phyloP scores from a whole-genome alignment of 2,888 invertebrate species.

The Rhagophthalmus giganteus region DNA sequence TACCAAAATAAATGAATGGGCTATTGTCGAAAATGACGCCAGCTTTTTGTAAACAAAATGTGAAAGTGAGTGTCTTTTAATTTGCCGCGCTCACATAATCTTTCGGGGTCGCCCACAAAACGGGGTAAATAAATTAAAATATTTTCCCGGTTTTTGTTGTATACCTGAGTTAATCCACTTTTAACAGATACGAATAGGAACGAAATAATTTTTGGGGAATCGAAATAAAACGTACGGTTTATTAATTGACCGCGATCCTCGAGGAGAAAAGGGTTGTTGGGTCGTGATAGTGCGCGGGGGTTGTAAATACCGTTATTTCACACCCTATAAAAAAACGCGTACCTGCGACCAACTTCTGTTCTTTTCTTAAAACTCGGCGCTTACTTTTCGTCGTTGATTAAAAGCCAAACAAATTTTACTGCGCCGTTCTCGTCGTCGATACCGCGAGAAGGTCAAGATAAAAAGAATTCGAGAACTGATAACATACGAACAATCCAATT shows the following conservation, averaged over 20 bases:
- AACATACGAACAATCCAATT: too few relatives aligned
- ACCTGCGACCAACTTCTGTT: slow-evolving; percentile 17
- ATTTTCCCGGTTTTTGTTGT: slow-evolving; percentile 10
- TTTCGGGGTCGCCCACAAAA: slow-evolving; percentile 16
- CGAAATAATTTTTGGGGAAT: not conserved
- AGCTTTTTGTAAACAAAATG: slow-evolving; percentile 18
- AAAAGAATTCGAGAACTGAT: too few relatives aligned
- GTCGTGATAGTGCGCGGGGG: slow-evolving; percentile 9
- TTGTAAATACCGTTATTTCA: slow-evolving; percentile 23
- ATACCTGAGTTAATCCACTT: slow-evolving; percentile 18
- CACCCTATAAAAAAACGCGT: slow-evolving; percentile 19
- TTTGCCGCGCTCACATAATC: slow-evolving; percentile 12
- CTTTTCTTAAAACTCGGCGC: too few relatives aligned
- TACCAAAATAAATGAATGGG: slow-evolving; percentile 13
- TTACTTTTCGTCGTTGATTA: too few relatives aligned
- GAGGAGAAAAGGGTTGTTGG: slow-evolving; percentile 16
- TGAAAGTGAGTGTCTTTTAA: slow-evolving; percentile 24
- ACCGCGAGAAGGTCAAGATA: too few relatives aligned
- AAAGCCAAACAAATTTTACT: too few relatives aligned
- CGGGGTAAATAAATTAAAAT: slow-evolving; percentile 13
- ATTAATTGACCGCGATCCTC: slow-evolving; percentile 6
- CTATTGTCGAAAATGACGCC: slow-evolving; percentile 12
- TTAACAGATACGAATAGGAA: slow-evolving; percentile 5
- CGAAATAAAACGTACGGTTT: not conserved
- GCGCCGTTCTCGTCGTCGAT: too few relatives aligned